phyloP scores from a whole-genome alignment of 2,888 invertebrate species.

The Thereva unica region DNA sequence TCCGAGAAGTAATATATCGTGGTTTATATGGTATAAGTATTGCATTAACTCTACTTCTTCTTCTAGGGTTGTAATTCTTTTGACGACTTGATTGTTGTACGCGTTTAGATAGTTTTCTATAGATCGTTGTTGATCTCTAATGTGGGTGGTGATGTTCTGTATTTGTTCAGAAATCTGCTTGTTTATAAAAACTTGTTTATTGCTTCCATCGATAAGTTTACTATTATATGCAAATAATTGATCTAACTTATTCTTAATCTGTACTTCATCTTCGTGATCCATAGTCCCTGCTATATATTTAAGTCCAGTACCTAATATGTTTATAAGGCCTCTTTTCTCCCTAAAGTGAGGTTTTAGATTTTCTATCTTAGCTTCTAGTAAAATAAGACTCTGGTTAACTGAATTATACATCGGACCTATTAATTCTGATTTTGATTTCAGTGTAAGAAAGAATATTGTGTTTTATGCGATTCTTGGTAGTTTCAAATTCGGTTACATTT shows the following conservation, averaged over 20 bases:
- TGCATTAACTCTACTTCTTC: constrained; percentile 6
- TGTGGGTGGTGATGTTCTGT: constrained; percentile 19
- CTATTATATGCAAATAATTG: neutral
- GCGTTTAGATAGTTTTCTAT: constrained; percentile 18
- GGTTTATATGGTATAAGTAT: constrained; percentile 2
- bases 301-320: constrained; percentile 28
- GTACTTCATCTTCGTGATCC: constrained; percentile 10
- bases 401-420: constrained; percentile 8
- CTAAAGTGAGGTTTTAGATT: constrained; percentile 5
- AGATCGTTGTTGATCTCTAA: constrained; percentile 9
- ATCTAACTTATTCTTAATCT: constrained; percentile 10
- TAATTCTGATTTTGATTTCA: neutral
- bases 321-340: constrained; percentile 27
- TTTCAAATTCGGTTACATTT: constrained; percentile 11
- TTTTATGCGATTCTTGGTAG: constrained; percentile 1
- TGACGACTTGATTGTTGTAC: constrained; percentile 2
- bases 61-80: constrained; percentile 1
- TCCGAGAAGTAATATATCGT: constrained; percentile 4
- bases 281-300: constrained; percentile 29
- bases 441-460: neutral
- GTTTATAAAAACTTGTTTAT: constrained; percentile 8
- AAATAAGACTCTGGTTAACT: neutral
- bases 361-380: constrained; percentile 16
- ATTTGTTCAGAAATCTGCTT: constrained; percentile 13
- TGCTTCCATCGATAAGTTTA: constrained; percentile 7